Conservation (phyloP, 2,797 vertebrate genomes). For the Squalus acanthias region DNA sequence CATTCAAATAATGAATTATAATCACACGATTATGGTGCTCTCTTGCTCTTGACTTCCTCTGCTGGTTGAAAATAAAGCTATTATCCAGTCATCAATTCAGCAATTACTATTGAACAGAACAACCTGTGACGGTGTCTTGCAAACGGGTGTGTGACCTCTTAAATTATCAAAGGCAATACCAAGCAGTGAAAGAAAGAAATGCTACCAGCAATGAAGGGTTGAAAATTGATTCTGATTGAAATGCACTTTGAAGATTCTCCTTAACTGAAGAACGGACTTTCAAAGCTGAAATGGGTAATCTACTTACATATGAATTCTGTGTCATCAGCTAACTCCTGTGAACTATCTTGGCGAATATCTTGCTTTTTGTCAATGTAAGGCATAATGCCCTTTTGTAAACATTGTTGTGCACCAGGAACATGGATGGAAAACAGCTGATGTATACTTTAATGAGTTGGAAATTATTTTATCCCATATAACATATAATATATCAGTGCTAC, state of each 20-base stretch:
- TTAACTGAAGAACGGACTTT: not conserved
- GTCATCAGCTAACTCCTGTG: not conserved
- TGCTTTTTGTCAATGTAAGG: not conserved
- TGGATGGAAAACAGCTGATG: not conserved
- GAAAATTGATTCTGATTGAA: constrained; percentile 46
- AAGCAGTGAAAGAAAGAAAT: constrained; percentile 57
- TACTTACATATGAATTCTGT: not conserved
- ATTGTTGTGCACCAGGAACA: not conserved
- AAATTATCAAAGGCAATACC: constrained; percentile 62
- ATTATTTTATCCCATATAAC: not conserved
- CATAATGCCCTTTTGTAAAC: not conserved
- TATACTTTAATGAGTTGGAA: not conserved
- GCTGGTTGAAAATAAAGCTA: constrained; percentile 82
- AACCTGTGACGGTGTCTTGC: constrained; percentile 67
- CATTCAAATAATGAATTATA: constrained; percentile 98
- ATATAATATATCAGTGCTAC: not conserved
- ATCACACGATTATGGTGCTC: constrained; percentile 83
- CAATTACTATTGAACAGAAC: constrained; percentile 64
- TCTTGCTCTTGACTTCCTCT: constrained; percentile 79
- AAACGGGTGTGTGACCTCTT: constrained; percentile 51
- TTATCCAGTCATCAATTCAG: constrained; percentile 87
- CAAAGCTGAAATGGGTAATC: not conserved
- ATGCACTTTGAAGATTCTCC: not conserved
- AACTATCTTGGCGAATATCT: not conserved
- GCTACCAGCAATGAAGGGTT: constrained; percentile 55